Conservation (phyloP, 1,140 invertebrate species). For the Drosophila truncata region DNA sequence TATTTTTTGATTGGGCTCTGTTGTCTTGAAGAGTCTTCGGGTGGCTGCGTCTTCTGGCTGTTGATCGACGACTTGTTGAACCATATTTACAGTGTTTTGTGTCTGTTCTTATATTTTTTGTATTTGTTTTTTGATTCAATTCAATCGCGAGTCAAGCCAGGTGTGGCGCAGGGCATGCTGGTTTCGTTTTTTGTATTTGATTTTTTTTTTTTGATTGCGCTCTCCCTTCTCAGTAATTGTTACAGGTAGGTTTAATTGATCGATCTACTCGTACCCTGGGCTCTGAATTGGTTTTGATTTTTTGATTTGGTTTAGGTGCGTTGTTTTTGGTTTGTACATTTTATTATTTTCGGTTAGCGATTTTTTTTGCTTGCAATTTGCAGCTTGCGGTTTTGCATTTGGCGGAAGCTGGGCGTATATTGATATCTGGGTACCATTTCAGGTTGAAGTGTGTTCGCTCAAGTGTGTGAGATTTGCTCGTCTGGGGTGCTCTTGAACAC, state of each 20-base stretch:
- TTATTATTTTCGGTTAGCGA: slow-evolving; percentile 45
- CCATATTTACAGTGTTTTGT: slow-evolving; percentile 75
- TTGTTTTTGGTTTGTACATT: slow-evolving; percentile 49
- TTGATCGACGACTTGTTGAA: slow-evolving; percentile 61
- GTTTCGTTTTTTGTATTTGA: slow-evolving; percentile 33
- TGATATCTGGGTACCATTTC: slow-evolving; percentile 85
- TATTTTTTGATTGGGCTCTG: slow-evolving; percentile 32
- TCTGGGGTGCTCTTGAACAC: slow-evolving; percentile 66
- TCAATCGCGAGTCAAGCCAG: slow-evolving; percentile 84
- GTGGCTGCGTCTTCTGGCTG: slow-evolving; percentile 56
- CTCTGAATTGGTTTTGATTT: slow-evolving; percentile 36
- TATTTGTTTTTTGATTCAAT: slow-evolving; percentile 67
- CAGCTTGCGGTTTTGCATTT: slow-evolving; percentile 59
- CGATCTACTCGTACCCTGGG: slow-evolving; percentile 52
- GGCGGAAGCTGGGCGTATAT: slow-evolving; percentile 85
- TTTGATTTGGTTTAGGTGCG: slow-evolving; percentile 63
- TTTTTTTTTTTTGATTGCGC: slow-evolving; percentile 36
- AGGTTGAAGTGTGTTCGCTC: slow-evolving; percentile 77
- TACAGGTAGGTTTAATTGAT: slow-evolving; percentile 34
- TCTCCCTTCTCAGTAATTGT: slow-evolving; percentile 35
- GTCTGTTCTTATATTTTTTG: slow-evolving; percentile 44
- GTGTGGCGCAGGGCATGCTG: slow-evolving; percentile 83
- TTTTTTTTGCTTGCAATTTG: slow-evolving; percentile 49
- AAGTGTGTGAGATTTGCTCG: slow-evolving; percentile 54
- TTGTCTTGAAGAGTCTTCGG: slow-evolving; percentile 44